These are phyloP conservation scores for Eulemur mongoz DNA, from an alignment of 2,797 vertebrate species.

Conservation along the genomic window DNA sequence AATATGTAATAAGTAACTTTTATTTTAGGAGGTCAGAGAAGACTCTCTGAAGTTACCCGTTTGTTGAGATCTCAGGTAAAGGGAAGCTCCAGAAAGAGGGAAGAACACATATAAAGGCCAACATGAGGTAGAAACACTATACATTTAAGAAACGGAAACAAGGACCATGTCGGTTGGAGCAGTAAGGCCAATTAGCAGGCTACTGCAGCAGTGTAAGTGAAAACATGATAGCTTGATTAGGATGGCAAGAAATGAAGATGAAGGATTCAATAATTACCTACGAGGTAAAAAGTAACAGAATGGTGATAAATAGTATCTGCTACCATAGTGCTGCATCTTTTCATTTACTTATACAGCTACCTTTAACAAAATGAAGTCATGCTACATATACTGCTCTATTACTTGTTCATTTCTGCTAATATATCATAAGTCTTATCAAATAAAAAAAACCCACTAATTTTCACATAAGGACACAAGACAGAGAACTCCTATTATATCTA, in stretches of 20 bases:
- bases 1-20: neutral
- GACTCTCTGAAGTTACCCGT: neutral
- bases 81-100: neutral
- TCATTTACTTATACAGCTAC: neutral
- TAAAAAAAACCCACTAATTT: neutral
- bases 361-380: constrained; percentile 33
- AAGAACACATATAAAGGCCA: neutral
- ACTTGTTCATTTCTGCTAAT: neutral
- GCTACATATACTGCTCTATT: neutral
- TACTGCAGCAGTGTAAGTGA: neutral
- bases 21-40: neutral
- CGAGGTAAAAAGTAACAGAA: neutral
- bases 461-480: neutral
- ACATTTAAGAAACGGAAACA: constrained; percentile 1
- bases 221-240: neutral
- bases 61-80: neutral
- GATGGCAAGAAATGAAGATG: neutral
- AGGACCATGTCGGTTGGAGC: neutral
- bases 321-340: neutral
- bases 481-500: neutral
- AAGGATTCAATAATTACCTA: constrained; percentile 5
- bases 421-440: neutral
- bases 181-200: neutral
- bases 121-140: neutral
- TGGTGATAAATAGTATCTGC: neutral